Percentiles rank a stretch among this genome's conserved stretches.
Evolutionary conservation across 2,888 invertebrate genomes (phyloP).

Genomic region (Calameuta filiformis): DNA sequence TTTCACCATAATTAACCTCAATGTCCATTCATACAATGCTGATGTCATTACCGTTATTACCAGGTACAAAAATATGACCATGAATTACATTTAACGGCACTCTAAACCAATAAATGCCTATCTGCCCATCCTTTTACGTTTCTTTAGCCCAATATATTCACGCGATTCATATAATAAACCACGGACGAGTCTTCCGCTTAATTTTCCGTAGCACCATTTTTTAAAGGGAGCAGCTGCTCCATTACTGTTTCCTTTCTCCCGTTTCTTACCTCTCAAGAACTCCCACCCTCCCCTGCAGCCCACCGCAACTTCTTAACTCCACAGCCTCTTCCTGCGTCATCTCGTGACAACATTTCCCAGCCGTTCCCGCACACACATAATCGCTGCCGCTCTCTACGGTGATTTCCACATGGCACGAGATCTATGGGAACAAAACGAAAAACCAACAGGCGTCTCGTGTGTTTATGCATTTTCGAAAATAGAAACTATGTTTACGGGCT

Average conservation of each 20-base stretch:
- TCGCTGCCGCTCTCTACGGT: background rate
- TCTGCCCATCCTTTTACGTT: background rate
- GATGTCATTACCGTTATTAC: background rate
- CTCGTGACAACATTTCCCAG: background rate
- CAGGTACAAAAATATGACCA: background rate
- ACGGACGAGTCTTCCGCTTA: background rate
- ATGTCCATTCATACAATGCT: background rate
- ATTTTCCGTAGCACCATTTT: background rate
- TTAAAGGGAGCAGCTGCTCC: background rate
- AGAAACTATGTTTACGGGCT: background rate
- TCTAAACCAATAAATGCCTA: background rate
- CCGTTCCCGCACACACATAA: background rate
- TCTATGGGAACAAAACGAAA: background rate
- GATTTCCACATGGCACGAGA: background rate
- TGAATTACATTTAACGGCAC: background rate
- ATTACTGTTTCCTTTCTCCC: background rate
- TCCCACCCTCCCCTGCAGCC: background rate
- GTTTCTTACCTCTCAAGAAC: background rate
- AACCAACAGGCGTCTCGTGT: background rate
- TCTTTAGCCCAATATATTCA: too few species aligned
- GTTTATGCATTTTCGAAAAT: background rate
- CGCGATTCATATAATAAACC: background rate
- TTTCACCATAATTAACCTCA: background rate
- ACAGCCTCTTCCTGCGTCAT: background rate
- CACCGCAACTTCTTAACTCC: background rate